Evolutionary conservation across 2,797 vertebrate genomes (phyloP), one percentile per base, ranked within the genome.

Genomic region (Lepilemur septentrionalis): DNA sequence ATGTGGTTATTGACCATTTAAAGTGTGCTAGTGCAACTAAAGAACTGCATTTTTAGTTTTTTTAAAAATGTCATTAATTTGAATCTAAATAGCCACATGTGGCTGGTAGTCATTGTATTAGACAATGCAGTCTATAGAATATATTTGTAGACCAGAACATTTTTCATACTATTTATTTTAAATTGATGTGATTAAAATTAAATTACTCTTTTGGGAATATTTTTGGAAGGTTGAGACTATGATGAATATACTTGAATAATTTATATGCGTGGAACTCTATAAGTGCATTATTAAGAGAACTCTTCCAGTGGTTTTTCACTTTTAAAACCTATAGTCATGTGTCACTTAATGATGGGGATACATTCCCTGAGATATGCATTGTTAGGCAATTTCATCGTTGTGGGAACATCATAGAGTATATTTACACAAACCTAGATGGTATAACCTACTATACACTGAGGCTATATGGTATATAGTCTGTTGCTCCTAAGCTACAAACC

Each of bases 161-260:
- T 80, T 83, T 84, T 79, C 25, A 25, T 79, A 32, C 23, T 85
- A 35, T 63, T 83, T 70, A 65, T 72, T 87, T 93, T 59, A 93
- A 91, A 91, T 65, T 67, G n/a, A 32, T 76, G 57, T 72, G 63
- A 73, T 85, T 89, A 91, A 83, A 75, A 79, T 94, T 35, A 81
- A 93, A 78, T 55, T 89, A 81, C 55, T 61, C 65, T 73, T 23
- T 7, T 18, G 38, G 35, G 22, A 52, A 1, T 89, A 46, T 48
- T 50, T 86, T 94, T 94, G 48, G 35, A 76, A 94, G 70, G 14
- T 59, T 93, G 41, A 80, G 52, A 75, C 15, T 91, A 15, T 57
- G 38, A 76, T 83, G 22, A 93, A 32, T 88, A 35, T 83, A 52
- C 25, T 86, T 78, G 38, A 41, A 28, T 20, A 65, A 15, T 78